Base-by-base conservation (phyloP, 2,888 invertebrate species). In the Euspilapteryx auroguttella region DNA sequence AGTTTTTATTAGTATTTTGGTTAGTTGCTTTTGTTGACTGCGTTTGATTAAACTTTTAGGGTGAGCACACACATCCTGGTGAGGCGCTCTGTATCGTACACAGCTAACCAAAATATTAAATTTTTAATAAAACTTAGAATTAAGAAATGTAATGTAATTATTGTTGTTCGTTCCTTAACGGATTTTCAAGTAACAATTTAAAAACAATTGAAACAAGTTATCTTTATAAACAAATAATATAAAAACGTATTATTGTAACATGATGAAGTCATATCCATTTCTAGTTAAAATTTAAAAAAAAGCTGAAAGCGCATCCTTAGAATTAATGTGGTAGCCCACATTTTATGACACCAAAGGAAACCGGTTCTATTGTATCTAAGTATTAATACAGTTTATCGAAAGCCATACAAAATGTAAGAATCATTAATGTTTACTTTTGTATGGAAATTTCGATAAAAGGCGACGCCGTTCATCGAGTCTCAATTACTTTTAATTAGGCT, bases 141-240 rank as follows among this genome's bases (percentile, higher is more conserved):
- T 63, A 64, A 69, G 49, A 62, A 71, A 73, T 71, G 71, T 73
- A 71, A 73, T 73, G 73, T 69, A 71, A 71, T 57, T 62, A 62
- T 62, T 26, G 43, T 59, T 42, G 34, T 31, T 26, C 36, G 36
- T 41, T 54, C 59, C n/a, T n/a, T n/a, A n/a, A n/a, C n/a, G 21
- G 12, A 12, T 13, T 21, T 27, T 13, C 21, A 9, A 20, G 21
- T 20, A 21, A 21, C 26, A 26, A 26, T 9, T 4, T 9, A 28
- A 15, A 14, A 28, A 11, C 11, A 2, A 23, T 5, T 12, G 4
- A 23, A 23, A 14, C 22, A 23, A 28, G 8, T 9, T 23, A n/a
- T 28, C 3, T 20, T 28, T 11, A n/a, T n/a, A n/a, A n/a, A n/a
- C n/a, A n/a, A n/a, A n/a, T n/a, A n/a, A n/a, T n/a, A 28, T 28